Conservation (phyloP, 2,888 invertebrate genomes). For the Beris morrisii region DNA sequence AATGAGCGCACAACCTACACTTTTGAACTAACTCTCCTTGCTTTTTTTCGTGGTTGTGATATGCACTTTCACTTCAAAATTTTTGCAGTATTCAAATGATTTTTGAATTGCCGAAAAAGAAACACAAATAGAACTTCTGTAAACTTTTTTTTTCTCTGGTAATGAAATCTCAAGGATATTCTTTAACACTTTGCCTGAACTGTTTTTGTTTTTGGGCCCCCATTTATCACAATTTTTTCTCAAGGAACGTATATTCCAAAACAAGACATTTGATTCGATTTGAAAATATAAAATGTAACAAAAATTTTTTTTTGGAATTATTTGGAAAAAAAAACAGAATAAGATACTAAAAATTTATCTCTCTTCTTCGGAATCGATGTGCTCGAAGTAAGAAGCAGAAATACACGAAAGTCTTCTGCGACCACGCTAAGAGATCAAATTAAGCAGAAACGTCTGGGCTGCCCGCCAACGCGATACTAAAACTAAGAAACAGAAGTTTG, state of each 20-base stretch:
- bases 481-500: slow-evolving; percentile 29
- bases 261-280: neutral
- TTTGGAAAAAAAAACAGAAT: neutral
- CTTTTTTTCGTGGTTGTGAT: slow-evolving; percentile 17
- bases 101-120: too few relatives aligned
- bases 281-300: neutral
- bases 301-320: neutral
- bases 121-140: too few relatives aligned
- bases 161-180: neutral
- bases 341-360: neutral
- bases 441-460: slow-evolving; percentile 36
- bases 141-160: too few relatives aligned
- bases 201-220: slow-evolving; percentile 7
- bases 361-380: neutral
- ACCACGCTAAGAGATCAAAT: slow-evolving; percentile 29
- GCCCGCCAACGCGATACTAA: slow-evolving; percentile 42
- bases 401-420: slow-evolving; percentile 23
- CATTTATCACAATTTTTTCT: slow-evolving; percentile 5
- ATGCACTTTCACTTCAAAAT: slow-evolving; percentile 22
- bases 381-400: slow-evolving; percentile 22
- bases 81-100: too few relatives aligned
- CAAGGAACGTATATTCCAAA: neutral
- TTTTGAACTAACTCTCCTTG: slow-evolving; percentile 25
- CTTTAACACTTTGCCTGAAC: neutral
- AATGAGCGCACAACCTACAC: neutral